A percentile compares a stretch with the other conserved stretches of the same genome.
phyloP scores from a whole-genome alignment of 2,797 vertebrate species.

The Hyperoplus lanceolatus region DNA sequence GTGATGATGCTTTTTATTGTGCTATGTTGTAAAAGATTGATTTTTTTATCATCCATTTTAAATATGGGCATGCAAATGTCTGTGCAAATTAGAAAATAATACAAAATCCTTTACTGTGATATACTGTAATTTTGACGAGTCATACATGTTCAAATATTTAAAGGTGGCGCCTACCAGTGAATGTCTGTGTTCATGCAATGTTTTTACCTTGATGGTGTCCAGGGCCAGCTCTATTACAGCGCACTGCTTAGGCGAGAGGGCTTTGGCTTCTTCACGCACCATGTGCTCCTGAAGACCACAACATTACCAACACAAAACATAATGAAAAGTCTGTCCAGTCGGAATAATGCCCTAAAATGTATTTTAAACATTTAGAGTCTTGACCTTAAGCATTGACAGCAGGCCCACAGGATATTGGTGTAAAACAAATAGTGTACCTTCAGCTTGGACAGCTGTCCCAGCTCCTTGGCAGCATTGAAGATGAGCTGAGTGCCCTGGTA shows the following conservation, averaged over 20 bases:
- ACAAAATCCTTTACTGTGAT: not conserved
- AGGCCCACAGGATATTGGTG: not conserved
- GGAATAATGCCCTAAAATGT: not conserved
- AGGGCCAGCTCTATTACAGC: conserved; percentile 96
- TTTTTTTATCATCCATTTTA: too few relatives aligned
- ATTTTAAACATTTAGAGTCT: conserved; percentile 20
- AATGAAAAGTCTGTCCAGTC: conserved; percentile 6
- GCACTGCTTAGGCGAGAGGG: conserved; percentile 96
- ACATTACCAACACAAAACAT: conserved; percentile 12
- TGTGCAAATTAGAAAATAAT: not conserved
- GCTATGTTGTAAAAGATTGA: not conserved
- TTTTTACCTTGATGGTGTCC: conserved; percentile 96
- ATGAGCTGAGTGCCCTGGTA: conserved; percentile 97
- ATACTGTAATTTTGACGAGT: not conserved
- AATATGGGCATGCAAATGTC: too few relatives aligned
- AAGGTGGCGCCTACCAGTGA: not conserved
- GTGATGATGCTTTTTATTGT: not conserved
- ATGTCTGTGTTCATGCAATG: not conserved
- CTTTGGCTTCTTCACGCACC: conserved; percentile 98
- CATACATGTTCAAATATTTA: not conserved
- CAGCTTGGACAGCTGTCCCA: conserved; percentile 97
- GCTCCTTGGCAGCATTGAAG: conserved; percentile 98
- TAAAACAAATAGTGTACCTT: conserved; percentile 87
- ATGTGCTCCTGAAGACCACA: conserved; percentile 91
- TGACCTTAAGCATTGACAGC: not conserved